A percentile compares a stretch with the other conserved stretches of the same genome.
Evolutionary conservation across 1,140 invertebrate species (phyloP).

Genomic region (Lordiphosa stackelbergi): DNA sequence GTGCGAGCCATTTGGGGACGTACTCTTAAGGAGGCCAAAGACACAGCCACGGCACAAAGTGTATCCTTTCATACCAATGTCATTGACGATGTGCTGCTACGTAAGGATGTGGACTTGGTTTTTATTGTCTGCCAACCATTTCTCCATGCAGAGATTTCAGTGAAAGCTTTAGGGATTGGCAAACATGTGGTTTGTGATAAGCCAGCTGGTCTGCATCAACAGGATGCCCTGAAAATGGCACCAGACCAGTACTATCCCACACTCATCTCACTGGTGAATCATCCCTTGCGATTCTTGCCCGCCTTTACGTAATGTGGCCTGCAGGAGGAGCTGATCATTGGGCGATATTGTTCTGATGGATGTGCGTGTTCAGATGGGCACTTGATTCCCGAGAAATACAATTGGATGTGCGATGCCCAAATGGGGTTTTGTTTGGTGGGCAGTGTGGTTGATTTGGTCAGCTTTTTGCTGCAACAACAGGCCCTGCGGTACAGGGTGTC

Average conservation of each 20-base stretch:
- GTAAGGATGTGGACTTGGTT: constrained; percentile 95
- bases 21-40: constrained; percentile 88
- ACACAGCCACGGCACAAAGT: constrained; percentile 86
- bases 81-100: constrained; percentile 94
- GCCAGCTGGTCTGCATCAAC: constrained; percentile 92
- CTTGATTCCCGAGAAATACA: constrained; percentile 88
- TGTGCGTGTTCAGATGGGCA: constrained; percentile 92
- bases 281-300: constrained; percentile 94
- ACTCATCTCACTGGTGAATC: constrained; percentile 94
- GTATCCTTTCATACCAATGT: constrained; percentile 95
- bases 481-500: constrained; percentile 93
- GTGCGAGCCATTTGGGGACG: constrained; percentile 95
- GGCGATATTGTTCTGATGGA: constrained; percentile 89
- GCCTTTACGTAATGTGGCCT: constrained; percentile 93
- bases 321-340: constrained; percentile 87
- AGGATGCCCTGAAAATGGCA: constrained; percentile 96
- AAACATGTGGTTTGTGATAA: constrained; percentile 98
- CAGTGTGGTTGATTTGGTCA: constrained; percentile 94
- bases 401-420: constrained; percentile 96
- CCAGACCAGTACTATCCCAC: constrained; percentile 95
- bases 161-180: constrained; percentile 96
- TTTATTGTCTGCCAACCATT: constrained; percentile 96
- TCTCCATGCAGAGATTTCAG: constrained; percentile 95
- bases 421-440: constrained; percentile 99
- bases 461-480: constrained; percentile 88